Evolutionary conservation across 2,797 vertebrate genomes (phyloP).

Genomic region (Pachyuromys duprasi): DNA sequence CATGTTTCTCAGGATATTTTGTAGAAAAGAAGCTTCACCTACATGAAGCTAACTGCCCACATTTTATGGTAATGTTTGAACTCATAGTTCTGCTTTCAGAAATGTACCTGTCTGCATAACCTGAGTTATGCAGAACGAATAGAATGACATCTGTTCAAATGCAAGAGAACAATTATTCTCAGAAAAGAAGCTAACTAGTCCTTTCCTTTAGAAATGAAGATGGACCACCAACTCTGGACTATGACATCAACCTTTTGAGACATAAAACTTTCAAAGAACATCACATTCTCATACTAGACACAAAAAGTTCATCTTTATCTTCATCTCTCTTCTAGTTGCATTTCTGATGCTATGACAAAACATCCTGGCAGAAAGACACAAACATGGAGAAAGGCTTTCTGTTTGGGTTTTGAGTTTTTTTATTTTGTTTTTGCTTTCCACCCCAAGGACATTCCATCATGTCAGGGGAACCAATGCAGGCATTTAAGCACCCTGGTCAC

Average conservation of each 20-base stretch:
- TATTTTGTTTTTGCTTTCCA: not conserved
- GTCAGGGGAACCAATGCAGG: not conserved
- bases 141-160: not conserved
- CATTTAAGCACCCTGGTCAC: not conserved
- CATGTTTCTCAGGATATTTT: not conserved
- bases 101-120: not conserved
- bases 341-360: not conserved
- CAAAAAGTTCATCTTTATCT: not conserved
- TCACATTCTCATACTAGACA: not conserved
- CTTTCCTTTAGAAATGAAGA: not conserved
- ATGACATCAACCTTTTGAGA: not conserved
- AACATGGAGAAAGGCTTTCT: not conserved
- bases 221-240: not conserved
- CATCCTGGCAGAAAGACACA: not conserved
- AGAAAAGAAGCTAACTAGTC: not conserved
- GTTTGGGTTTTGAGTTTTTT: not conserved
- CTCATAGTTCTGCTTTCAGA: not conserved
- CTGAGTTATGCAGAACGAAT: not conserved
- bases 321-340: not conserved
- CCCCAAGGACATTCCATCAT: not conserved
- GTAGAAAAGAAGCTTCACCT: not conserved
- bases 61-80: not conserved
- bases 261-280: not conserved
- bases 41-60: not conserved
- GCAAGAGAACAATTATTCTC: not conserved